These are phyloP conservation scores for Frieseomelitta varia DNA, from an alignment of 1,140 invertebrate genomes.

Conservation along the genomic window DNA sequence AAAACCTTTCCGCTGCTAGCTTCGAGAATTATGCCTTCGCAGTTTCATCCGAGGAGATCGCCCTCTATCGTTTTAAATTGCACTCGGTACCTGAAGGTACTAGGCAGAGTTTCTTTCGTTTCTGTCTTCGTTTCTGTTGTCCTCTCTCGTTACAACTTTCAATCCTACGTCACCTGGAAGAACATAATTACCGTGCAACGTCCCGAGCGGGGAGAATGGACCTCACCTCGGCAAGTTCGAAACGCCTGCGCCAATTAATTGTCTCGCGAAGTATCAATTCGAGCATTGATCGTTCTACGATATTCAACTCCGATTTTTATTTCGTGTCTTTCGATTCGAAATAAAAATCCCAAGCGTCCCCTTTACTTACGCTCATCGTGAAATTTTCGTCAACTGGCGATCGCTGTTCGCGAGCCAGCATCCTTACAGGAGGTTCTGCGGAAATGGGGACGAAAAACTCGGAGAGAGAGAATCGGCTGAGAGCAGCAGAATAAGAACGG, in stretches of 20 bases:
- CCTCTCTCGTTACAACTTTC: neutral
- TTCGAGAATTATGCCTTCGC: slow-evolving; percentile 37
- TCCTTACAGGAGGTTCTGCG: neutral
- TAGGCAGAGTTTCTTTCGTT: neutral
- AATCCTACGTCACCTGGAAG: neutral
- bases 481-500: neutral
- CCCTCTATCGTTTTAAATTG: slow-evolving; percentile 31
- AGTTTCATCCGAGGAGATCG: neutral
- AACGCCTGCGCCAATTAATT: neutral
- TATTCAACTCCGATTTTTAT: no score
- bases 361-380: neutral
- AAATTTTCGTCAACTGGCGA: slow-evolving; percentile 32
- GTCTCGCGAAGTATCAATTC: neutral
- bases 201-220: neutral
- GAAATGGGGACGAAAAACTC: neutral
- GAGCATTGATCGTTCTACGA: neutral
- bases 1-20: slow-evolving; percentile 19
- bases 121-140: no score
- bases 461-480: neutral
- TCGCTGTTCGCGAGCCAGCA: slow-evolving; percentile 7
- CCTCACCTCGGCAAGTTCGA: no score
- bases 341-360: slow-evolving; percentile 13
- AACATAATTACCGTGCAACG: neutral
- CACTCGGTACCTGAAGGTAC: neutral
- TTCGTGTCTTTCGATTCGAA: neutral